These are phyloP conservation scores for Drosophila neonasuta DNA, from an alignment of 2,888 invertebrate species.

Conservation along the genomic window DNA sequence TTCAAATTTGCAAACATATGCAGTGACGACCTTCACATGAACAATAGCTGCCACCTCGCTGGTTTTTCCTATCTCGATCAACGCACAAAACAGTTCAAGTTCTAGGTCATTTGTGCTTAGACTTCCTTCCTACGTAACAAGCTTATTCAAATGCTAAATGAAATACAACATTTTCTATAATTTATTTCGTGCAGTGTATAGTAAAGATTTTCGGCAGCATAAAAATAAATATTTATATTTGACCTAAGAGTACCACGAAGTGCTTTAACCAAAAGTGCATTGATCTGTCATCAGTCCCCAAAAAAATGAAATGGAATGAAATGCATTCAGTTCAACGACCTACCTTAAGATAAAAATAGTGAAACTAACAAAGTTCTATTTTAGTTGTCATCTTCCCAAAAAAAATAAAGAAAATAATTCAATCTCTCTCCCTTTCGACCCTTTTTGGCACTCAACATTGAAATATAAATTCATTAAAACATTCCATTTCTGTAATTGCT, in stretches of 20 bases:
- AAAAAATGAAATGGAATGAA: not conserved
- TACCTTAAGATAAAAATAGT: slow-evolving; percentile 52
- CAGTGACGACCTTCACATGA: slow-evolving; percentile 13
- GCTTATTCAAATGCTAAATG: slow-evolving; percentile 53
- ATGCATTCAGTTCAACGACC: slow-evolving; percentile 61
- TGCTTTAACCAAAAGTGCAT: slow-evolving; percentile 33
- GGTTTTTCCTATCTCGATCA: slow-evolving; percentile 36
- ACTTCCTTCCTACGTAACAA: slow-evolving; percentile 59
- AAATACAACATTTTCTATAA: not conserved
- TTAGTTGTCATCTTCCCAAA: not conserved
- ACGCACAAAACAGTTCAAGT: slow-evolving; percentile 60
- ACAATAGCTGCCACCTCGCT: slow-evolving; percentile 23
- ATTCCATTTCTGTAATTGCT: slow-evolving; percentile 73
- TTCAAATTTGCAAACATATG: slow-evolving; percentile 2
- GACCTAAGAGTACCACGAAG: slow-evolving; percentile 4
- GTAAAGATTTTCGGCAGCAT: slow-evolving; percentile 1
- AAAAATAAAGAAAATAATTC: slow-evolving; percentile 4
- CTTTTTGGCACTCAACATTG: slow-evolving; percentile 22
- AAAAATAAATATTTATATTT: slow-evolving; percentile 1
- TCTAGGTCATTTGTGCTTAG: slow-evolving; percentile 62
- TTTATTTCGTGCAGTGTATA: slow-evolving; percentile 37
- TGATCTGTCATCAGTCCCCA: slow-evolving; percentile 25
- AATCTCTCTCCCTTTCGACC: slow-evolving; percentile 36
- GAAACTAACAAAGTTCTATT: slow-evolving; percentile 17
- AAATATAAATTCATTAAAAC: slow-evolving; percentile 73